Evolutionary conservation across 2,113 vertebrate genomes (phyloP), one percentile per base, ranked within the genome.

Genomic region (Acanthisitta chloris): DNA sequence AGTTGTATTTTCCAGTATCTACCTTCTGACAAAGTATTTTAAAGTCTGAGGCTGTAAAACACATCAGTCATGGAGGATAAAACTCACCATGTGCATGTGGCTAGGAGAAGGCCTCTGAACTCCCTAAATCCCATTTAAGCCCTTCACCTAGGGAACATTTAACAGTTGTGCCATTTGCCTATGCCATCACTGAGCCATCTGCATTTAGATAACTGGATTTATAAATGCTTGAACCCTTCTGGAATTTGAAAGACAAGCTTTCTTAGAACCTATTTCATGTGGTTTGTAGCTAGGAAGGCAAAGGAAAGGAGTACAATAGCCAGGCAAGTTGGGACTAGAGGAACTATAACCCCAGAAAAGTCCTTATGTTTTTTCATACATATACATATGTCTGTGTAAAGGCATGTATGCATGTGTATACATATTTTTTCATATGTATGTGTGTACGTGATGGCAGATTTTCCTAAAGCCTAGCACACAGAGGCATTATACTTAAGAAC

Each of bases 101-200:
- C 67, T 48, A 62, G 40, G 43, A 86, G 74, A 91, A 62, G 51
- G 55, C 55, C 59, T 83, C 90, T 62, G 74, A 81, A 95, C 59
- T 88, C 71, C 58, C 59, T 46, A 94, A 95, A 89, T 85, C 93
- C 74, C 81, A 62, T 45, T 77, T 80, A 88, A 96, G 74, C 42
- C 55, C 46, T 94, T 74, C 71, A 95, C 58, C 49, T 40, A 93
- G 74, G 79, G 74, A 82, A 85, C 42, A 73, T 43, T 91, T 71
- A 81, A 85, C 70, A 95, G 73, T 72, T 77, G 85, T 88, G 71
- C 85, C 87, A 91, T 82, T 96, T 96, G 76, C 89, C 91, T 61
- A 5, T 73, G 62, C 90, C 67, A 80, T 90, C 81, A 46, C 61
- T 36, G 58, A 85, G 59, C 77, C 58, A 80, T 51, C 66, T 82